Evolutionary conservation across 2,888 invertebrate species (phyloP).

Genomic region (Drosophila macrothrix): DNA sequence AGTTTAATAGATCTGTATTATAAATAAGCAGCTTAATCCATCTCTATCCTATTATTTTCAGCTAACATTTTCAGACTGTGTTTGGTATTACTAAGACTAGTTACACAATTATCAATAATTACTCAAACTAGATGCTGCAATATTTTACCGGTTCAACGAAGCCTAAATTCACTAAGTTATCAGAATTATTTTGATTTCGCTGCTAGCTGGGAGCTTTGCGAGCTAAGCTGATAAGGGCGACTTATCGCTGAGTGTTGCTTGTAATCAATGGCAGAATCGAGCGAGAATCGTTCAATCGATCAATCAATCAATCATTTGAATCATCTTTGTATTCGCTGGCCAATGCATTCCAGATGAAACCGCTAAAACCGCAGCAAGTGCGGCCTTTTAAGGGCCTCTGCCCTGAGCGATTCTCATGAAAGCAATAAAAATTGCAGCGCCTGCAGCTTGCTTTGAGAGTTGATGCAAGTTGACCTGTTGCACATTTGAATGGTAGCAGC

Average conservation of each 20-base stretch:
- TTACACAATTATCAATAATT: neutral
- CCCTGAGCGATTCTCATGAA: constrained; percentile 71
- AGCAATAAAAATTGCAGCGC: constrained; percentile 82
- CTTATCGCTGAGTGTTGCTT: constrained; percentile 17
- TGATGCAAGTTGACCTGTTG: constrained; percentile 66
- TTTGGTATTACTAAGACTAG: neutral
- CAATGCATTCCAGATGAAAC: constrained; percentile 35
- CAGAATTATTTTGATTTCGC: neutral
- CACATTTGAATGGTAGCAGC: constrained; percentile 70
- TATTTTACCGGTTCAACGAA: neutral
- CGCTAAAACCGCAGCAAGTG: constrained; percentile 4
- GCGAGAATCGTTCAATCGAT: constrained; percentile 51
- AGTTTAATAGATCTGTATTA: neutral
- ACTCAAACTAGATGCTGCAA: neutral
- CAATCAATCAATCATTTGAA: constrained; percentile 78
- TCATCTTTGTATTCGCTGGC: constrained; percentile 49
- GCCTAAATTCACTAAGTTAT: constrained; percentile 1
- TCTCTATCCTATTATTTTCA: neutral
- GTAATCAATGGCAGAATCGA: neutral
- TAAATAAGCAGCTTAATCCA: neutral
- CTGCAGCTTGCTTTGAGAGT: constrained; percentile 37
- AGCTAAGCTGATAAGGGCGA: constrained; percentile 16
- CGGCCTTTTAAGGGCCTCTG: constrained; percentile 67
- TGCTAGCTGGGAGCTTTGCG: neutral
- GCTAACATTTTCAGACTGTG: no score